Conservation (phyloP, 2,888 invertebrate genomes). For the Drosophila hawaiiensis region DNA sequence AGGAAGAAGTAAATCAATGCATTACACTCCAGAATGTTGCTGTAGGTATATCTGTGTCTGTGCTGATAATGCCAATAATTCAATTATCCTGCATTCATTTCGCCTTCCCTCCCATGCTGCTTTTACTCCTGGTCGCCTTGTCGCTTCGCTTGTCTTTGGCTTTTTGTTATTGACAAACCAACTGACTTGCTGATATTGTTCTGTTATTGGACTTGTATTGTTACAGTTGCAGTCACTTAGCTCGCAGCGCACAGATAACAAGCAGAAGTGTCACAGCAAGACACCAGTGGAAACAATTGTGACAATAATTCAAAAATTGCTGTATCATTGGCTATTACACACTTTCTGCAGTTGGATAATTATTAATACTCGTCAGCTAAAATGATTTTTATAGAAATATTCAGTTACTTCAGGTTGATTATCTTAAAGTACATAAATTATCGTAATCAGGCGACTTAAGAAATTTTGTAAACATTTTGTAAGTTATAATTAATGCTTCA, state of each 20-base stretch:
- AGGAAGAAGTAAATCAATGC: conserved; percentile 65
- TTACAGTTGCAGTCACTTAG: conserved; percentile 56
- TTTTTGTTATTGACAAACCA: conserved; percentile 64
- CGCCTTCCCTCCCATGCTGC: conserved; percentile 6
- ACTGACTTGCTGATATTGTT: conserved; percentile 51
- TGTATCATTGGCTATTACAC: not conserved
- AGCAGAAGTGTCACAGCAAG: conserved; percentile 44
- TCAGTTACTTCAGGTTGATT: not conserved
- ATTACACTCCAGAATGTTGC: conserved; percentile 68
- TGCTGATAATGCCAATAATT: conserved; percentile 75
- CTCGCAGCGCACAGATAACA: conserved; percentile 37
- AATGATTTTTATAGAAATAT: not conserved
- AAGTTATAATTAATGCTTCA: not conserved
- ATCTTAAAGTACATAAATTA: not conserved
- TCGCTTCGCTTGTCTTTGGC: conserved; percentile 30
- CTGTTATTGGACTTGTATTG: conserved; percentile 32
- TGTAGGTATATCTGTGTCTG: conserved; percentile 17
- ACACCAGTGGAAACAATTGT: conserved; percentile 56
- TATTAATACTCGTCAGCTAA: not conserved
- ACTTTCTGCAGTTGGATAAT: not conserved
- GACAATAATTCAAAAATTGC: conserved; percentile 30
- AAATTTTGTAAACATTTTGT: not conserved
- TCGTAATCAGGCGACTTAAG: not conserved
- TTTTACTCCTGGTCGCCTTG: not conserved
- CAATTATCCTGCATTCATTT: conserved; percentile 64